phyloP scores from a whole-genome alignment of 2,888 invertebrate species.

The Charanyca ferruginea region DNA sequence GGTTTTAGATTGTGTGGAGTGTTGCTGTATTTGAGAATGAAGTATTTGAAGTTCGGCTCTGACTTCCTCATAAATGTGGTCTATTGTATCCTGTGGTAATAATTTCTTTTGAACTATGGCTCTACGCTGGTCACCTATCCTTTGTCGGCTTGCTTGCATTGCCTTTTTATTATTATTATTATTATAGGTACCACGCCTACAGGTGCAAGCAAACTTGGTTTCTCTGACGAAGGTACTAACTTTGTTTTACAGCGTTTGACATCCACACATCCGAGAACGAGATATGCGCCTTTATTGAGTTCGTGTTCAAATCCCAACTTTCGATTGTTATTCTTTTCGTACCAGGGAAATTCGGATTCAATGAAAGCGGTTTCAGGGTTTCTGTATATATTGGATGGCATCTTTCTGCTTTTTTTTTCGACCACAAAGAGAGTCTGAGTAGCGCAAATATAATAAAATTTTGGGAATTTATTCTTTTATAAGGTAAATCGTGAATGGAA shows the following conservation, averaged over 20 bases:
- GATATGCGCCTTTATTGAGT: constrained; percentile 50
- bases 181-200: constrained; percentile 62
- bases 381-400: constrained; percentile 51
- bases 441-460: constrained; percentile 51
- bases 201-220: constrained; percentile 64
- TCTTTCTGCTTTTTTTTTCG: constrained; percentile 48
- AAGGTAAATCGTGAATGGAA: constrained; percentile 61
- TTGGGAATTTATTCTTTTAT: constrained; percentile 56
- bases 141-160: too few relatives aligned
- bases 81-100: too few relatives aligned
- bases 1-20: too few relatives aligned
- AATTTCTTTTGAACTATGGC: too few relatives aligned
- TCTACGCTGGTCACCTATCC: too few relatives aligned
- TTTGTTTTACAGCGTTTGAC: constrained; percentile 44
- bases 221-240: constrained; percentile 64
- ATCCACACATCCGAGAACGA: constrained; percentile 25
- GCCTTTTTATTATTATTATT: too few relatives aligned
- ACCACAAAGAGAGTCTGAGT: constrained; percentile 51
- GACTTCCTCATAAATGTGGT: too few relatives aligned
- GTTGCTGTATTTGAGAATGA: too few relatives aligned
- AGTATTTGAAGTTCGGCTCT: too few relatives aligned
- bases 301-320: constrained; percentile 40
- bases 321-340: constrained; percentile 60
- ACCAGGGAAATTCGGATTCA: constrained; percentile 52
- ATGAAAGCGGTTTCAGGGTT: constrained; percentile 49